Base-by-base conservation (phyloP, 1,140 invertebrate species). In the Ganaspis sp. region DNA sequence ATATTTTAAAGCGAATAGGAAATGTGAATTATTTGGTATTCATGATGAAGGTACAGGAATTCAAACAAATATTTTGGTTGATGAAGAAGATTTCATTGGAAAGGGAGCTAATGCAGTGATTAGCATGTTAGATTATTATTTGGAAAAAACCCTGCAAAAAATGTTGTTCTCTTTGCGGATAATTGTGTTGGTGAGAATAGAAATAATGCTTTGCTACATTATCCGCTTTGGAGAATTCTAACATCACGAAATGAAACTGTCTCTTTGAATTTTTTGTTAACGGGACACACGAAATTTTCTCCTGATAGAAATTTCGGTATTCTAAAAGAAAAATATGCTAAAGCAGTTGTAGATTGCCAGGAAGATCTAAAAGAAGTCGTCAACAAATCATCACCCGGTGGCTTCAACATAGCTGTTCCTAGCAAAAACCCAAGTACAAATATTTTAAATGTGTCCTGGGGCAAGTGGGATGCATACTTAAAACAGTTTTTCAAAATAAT, bases 61-160 rank as follows among this genome's bases (percentile, higher is more conserved):
- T 26, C 64, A 69, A 69, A 69, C 64, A 17, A 69, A 69, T 12
- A 26, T 26, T 69, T 26, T 70, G 9, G 34, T 70, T 26, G 29
- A 70, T 15, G 29, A 70, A 70, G 26, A 23, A n/a, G 23, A 70
- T 70, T 11, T 26, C n/a, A 26, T 29, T 15, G 29, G 69, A 37
- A 70, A 70, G 34, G 29, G 29, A 5, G 26, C 69, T n/a, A 70
- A 70, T 29, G 42, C 42, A 9, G 42, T 45, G 12, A 45, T 45
- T n/a, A 45, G 42, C n/a, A 45, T 45, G 42, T 4, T 40, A 40
- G 38, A 40, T 40, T 40, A 40, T 40, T 40, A 40, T 11, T 40
- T 40, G 38, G 11, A 6, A 5, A 40, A 40, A 6, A 6, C 5
- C 5, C 5, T 40, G 38, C 11, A 5, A 11, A 40, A 11, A 11